Evolutionary conservation across 2,113 vertebrate genomes (phyloP), one percentile per base, ranked within the genome.

Genomic region (Colius striatus): DNA sequence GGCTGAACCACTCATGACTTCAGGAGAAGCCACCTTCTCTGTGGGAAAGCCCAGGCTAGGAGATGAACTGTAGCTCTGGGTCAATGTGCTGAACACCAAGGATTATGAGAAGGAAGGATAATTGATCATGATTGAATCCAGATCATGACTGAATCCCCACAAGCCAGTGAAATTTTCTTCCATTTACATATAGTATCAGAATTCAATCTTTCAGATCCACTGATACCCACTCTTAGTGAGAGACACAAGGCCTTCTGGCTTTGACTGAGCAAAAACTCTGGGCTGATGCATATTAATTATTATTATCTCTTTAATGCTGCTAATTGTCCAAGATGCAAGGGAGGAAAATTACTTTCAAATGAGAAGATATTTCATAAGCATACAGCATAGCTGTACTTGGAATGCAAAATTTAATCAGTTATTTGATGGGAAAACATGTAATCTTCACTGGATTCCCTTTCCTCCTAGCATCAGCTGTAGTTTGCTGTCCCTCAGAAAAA

Each of bases 301-400:
- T 94, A 89, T 95, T 97, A 85, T 86, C n/a, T 90, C 0, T 71
- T 87, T 83, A 10, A 5, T 85, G 51, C 54, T 67, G 50, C 63
- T 85, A 78, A 83, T 83, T 94, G 90, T 92, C 84, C 84, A 85
- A 92, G 75, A 80, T 92, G 71, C 47, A 92, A 26, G 7, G 43
- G 36, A 94, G 75, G 63, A 72, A 93, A 97, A 92, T 74, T 45
- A 89, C 82, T 97, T 97, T 91, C 84, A 97, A 92, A 95, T 95
- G 43, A 96, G 92, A 82, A 89, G 48, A 72, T 95, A 91, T 93
- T 87, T 95, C 66, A 58, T 76, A 94, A 91, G 71, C 63, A 81
- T 92, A 43, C 36, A 89, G 84, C 71, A n/a, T 89, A 66, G 47
- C 71, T 94, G 57, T 38, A 45, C 47, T 87, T 65, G 51, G 38